phyloP scores from a whole-genome alignment of 2,113 vertebrate genomes.

The Mastomys coucha region DNA sequence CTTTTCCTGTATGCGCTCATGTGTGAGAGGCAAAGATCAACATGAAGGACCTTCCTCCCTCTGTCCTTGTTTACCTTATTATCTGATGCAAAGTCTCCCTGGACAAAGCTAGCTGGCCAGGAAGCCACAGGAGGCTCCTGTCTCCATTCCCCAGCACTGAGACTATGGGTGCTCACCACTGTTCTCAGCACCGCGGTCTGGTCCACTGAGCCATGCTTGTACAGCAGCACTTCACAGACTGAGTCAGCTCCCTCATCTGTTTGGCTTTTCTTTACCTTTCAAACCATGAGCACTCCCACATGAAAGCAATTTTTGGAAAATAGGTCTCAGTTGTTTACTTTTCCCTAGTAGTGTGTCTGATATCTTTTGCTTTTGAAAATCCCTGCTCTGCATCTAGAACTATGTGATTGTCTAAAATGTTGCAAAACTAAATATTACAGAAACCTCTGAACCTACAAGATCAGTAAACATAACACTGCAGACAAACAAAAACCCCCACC shows the following conservation, averaged over 20 bases:
- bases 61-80: not conserved
- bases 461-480: not conserved
- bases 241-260: not conserved
- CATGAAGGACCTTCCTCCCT: not conserved
- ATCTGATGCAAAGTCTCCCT: not conserved
- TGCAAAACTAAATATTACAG: not conserved
- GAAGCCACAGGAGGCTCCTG: not conserved
- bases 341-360: not conserved
- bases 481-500: not conserved
- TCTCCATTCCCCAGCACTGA: not conserved
- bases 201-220: accelerated
- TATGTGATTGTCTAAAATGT: not conserved
- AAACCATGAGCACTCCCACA: not conserved
- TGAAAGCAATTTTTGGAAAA: not conserved
- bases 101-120: no score
- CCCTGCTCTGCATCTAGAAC: not conserved
- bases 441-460: not conserved
- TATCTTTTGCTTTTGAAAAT: not conserved
- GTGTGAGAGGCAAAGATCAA: not conserved
- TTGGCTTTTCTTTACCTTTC: not conserved
- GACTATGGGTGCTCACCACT: no score
- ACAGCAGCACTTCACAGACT: no score
- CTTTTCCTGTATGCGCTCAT: not conserved
- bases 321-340: not conserved
- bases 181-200: no score